phyloP scores from a whole-genome alignment of 1,140 invertebrate genomes.

The Trachymyrmex septentrionalis region DNA sequence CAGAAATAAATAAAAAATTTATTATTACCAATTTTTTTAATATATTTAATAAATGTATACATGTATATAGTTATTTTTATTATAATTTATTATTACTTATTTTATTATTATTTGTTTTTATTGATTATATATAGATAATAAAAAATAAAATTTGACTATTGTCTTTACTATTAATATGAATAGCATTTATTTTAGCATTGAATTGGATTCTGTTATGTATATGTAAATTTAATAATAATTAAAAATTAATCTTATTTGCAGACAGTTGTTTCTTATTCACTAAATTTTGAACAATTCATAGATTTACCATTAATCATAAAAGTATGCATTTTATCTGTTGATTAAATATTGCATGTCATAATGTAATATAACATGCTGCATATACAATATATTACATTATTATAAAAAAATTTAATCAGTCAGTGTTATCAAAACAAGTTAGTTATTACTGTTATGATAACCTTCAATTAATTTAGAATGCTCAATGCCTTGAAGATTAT shows the following conservation, averaged over 20 bases:
- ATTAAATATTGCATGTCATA: neutral
- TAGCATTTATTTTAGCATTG: neutral
- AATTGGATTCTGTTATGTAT: neutral
- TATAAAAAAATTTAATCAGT: neutral
- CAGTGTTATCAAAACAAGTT: neutral
- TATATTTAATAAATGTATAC: neutral
- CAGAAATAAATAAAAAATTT: neutral
- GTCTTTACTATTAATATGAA: neutral
- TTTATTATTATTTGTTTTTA: neutral
- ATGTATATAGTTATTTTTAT: neutral
- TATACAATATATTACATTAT: neutral
- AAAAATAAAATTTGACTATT: neutral
- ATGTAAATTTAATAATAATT: neutral
- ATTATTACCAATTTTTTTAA: neutral
- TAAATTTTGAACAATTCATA: neutral
- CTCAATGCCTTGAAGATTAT: neutral
- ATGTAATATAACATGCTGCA: neutral
- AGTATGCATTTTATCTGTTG: neutral
- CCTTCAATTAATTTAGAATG: conserved; percentile 24
- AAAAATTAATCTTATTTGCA: neutral
- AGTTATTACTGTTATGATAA: neutral
- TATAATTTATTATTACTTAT: no score
- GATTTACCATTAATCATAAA: neutral
- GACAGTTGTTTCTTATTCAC: neutral
- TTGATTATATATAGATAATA: neutral